phyloP scores from a whole-genome alignment of 2,797 vertebrate genomes.

The Sebastes itinus region DNA sequence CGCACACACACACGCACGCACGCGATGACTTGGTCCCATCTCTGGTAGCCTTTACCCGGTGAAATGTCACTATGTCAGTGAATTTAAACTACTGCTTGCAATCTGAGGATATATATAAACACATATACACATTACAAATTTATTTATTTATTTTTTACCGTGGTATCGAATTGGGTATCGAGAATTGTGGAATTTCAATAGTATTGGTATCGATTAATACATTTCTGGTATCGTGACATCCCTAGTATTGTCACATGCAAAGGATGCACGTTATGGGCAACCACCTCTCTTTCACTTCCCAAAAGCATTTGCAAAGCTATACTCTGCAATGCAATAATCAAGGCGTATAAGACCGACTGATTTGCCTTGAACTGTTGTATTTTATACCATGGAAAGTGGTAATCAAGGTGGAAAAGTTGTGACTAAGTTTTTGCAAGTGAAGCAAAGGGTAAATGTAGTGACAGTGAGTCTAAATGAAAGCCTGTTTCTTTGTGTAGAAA shows the following conservation, averaged over 20 bases:
- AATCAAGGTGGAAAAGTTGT: not conserved
- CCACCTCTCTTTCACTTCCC: not conserved
- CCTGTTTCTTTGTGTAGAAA: not conserved
- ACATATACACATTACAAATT: no score
- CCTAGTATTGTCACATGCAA: not conserved
- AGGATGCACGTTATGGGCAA: not conserved
- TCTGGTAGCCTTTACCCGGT: no score
- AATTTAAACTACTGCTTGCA: no score
- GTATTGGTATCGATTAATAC: no score
- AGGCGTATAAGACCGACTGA: not conserved
- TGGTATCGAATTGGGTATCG: no score
- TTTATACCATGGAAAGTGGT: not conserved
- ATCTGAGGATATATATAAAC: no score
- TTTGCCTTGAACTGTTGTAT: not conserved
- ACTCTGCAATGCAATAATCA: not conserved
- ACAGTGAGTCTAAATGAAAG: conserved; percentile 6
- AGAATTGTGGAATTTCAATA: no score
- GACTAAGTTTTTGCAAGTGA: not conserved
- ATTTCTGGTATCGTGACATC: no score
- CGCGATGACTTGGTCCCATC: no score
- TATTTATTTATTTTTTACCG: no score
- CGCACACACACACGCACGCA: no score
- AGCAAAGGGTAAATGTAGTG: not conserved
- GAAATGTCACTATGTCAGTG: no score
- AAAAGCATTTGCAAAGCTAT: not conserved